Evolutionary conservation across 2,113 vertebrate genomes (phyloP).

Genomic region (Carlito syrichta): DNA sequence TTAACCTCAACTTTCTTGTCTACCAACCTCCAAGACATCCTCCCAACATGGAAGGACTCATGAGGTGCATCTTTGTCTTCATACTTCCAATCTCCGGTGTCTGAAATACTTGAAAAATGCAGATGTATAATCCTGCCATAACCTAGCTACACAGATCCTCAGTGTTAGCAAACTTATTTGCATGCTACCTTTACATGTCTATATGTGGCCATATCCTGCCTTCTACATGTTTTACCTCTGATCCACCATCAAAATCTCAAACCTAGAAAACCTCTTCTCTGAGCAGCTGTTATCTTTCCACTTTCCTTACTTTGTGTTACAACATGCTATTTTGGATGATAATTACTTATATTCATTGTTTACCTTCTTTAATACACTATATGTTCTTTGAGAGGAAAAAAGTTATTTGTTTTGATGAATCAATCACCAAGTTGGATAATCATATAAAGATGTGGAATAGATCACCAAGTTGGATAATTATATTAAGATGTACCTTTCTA

Average conservation of each 20-base stretch:
- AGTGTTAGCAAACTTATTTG: neutral
- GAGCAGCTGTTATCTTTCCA: neutral
- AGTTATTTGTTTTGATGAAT: neutral
- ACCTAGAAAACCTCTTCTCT: neutral
- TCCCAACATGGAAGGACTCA: neutral
- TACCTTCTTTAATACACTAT: neutral
- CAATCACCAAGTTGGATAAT: neutral
- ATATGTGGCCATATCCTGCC: neutral
- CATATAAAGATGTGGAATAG: neutral
- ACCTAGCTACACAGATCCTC: neutral
- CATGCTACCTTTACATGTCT: neutral
- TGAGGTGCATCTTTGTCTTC: neutral
- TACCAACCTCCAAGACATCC: neutral
- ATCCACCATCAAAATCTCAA: neutral
- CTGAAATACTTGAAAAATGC: neutral
- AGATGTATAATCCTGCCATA: neutral
- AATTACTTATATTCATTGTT: neutral
- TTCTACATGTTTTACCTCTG: neutral
- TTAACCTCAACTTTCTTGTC: neutral
- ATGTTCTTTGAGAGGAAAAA: neutral
- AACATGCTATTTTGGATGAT: neutral
- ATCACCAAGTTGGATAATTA: neutral
- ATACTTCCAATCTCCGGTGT: neutral
- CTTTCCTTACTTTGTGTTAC: neutral
- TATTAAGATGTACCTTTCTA: neutral